phyloP scores from a whole-genome alignment of 2,113 vertebrate species.

The Zosterops lateralis region DNA sequence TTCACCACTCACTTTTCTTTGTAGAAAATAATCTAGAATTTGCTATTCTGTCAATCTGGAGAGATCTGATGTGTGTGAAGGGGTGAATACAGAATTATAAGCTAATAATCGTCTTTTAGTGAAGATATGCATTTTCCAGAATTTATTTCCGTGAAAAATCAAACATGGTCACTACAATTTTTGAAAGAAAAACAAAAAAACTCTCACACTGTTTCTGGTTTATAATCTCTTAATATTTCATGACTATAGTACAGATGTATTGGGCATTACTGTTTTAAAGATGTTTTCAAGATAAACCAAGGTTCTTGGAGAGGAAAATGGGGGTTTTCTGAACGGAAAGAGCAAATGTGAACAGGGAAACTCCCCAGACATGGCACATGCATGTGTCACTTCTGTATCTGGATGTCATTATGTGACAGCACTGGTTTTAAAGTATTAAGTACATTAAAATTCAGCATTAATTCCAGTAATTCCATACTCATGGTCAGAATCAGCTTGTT shows the following conservation, averaged over 20 bases:
- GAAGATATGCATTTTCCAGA: background rate
- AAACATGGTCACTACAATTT: background rate
- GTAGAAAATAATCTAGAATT: background rate
- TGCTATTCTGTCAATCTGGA: background rate
- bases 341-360: background rate
- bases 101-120: background rate
- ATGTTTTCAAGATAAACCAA: background rate
- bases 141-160: background rate
- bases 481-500: background rate
- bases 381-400: background rate
- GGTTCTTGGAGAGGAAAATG: rapidly evolving
- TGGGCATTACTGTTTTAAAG: background rate
- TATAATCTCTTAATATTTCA: background rate
- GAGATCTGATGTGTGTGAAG: background rate
- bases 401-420: background rate
- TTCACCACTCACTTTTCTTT: background rate
- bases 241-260: too few relatives aligned
- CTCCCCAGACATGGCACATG: background rate
- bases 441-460: background rate
- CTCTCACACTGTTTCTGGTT: background rate
- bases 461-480: background rate
- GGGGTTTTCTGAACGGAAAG: background rate
- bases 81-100: background rate
- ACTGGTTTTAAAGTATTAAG: background rate
- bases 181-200: background rate